phyloP scores from a whole-genome alignment of 23 tunicate genomes.

The Phallusia fumigata region DNA sequence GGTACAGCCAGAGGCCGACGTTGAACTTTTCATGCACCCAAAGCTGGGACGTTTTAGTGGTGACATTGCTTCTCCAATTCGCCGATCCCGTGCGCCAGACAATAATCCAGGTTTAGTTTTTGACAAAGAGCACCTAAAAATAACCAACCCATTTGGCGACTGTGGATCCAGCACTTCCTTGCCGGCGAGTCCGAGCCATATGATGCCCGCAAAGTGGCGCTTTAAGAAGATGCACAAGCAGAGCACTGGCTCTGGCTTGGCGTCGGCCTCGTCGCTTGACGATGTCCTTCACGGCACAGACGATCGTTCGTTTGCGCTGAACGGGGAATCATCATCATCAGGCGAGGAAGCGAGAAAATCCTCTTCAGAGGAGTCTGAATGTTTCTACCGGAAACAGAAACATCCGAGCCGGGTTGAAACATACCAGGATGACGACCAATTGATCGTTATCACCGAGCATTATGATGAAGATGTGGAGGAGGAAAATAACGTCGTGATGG shows the following conservation, averaged over 20 bases:
- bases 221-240: constrained; percentile 47
- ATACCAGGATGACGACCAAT: constrained; percentile 65
- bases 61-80: constrained; percentile 18
- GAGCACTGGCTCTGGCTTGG: background rate
- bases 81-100: background rate
- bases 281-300: background rate
- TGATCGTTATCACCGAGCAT: constrained; percentile 48
- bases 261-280: constrained; percentile 12
- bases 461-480: constrained; percentile 21
- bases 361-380: constrained; percentile 1
- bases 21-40: constrained; percentile 16
- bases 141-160: background rate
- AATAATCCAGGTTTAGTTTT: background rate
- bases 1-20: background rate
- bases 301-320: background rate
- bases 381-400: background rate
- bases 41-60: constrained; percentile 42
- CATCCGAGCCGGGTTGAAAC: constrained; percentile 21
- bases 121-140: background rate
- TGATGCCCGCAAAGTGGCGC: constrained; percentile 88
- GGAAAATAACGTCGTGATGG: background rate
- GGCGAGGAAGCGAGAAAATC: background rate
- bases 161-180: constrained; percentile 27
- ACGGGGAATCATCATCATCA: background rate
- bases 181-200: constrained; percentile 75